phyloP scores from a whole-genome alignment of 30 jellyfish, hydroid and myxozoan genomes.

The Hydractinia symbiolongicarpus region DNA sequence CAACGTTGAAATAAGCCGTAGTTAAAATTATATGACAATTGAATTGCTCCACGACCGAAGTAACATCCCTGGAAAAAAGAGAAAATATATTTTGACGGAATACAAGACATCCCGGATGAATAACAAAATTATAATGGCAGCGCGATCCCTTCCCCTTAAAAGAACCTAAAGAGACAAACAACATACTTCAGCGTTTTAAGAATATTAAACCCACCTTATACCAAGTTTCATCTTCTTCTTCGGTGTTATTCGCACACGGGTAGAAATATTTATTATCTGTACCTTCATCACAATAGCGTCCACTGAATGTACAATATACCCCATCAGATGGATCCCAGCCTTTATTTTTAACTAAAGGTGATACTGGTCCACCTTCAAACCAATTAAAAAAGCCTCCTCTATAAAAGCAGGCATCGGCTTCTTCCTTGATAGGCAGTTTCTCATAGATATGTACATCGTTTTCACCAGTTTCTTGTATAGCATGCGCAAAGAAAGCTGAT shows the following conservation, averaged over 20 bases:
- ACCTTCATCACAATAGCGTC: slow-evolving; percentile 60
- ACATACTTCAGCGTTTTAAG: no score
- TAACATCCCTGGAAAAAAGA: slow-evolving; percentile 51
- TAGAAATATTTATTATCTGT: slow-evolving; percentile 65
- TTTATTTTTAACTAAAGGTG: slow-evolving; percentile 65
- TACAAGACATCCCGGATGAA: background rate
- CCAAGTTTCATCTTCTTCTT: slow-evolving; percentile 35
- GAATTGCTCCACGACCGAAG: slow-evolving; percentile 90
- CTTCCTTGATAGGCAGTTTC: slow-evolving; percentile 43
- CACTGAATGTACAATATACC: slow-evolving; percentile 56
- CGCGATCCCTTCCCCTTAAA: background rate
- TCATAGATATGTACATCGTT: slow-evolving; percentile 70
- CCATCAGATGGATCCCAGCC: slow-evolving; percentile 80
- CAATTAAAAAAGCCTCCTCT: slow-evolving; percentile 83
- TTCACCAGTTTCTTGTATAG: slow-evolving; percentile 89
- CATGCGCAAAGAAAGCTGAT: slow-evolving; percentile 86
- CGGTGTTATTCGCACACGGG: slow-evolving; percentile 46
- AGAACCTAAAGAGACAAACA: no score
- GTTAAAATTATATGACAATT: slow-evolving; percentile 75
- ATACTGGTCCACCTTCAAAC: slow-evolving; percentile 91
- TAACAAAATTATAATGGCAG: no score
- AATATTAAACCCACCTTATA: background rate
- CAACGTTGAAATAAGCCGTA: slow-evolving; percentile 77
- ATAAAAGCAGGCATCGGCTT: slow-evolving; percentile 74
- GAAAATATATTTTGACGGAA: background rate